Evolutionary conservation across 2,113 vertebrate genomes (phyloP).

Genomic region (Phaetusa simplex): DNA sequence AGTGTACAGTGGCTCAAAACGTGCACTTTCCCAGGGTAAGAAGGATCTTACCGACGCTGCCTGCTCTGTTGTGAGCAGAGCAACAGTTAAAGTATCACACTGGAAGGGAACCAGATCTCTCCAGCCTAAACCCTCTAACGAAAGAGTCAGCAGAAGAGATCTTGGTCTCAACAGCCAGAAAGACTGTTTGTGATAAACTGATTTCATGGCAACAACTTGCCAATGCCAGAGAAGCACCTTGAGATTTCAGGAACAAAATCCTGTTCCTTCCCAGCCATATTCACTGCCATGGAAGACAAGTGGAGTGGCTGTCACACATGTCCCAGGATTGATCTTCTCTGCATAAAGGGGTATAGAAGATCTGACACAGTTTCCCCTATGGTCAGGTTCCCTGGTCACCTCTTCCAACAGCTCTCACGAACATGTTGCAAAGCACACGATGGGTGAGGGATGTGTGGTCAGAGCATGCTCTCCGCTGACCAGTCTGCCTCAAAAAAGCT

Average conservation of each 20-base stretch:
- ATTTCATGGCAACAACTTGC: background rate
- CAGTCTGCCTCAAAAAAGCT: background rate
- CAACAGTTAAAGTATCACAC: background rate
- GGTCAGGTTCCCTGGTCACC: background rate
- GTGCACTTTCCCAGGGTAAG: background rate
- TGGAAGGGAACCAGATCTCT: background rate
- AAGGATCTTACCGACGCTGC: background rate
- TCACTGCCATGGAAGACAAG: background rate
- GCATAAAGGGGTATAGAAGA: background rate
- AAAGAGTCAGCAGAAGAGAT: background rate
- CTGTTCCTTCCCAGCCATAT: background rate
- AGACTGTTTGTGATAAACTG: background rate
- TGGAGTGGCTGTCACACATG: background rate
- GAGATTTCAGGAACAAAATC: background rate
- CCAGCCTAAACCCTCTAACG: background rate
- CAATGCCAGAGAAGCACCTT: background rate
- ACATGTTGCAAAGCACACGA: rapidly evolving
- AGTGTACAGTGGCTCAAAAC: background rate
- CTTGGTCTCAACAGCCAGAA: background rate
- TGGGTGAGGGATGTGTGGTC: background rate
- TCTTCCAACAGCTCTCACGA: background rate
- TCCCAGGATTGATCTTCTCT: background rate
- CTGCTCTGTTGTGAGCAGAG: background rate
- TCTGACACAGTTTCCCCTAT: background rate
- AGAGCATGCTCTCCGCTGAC: background rate